Evolutionary conservation across 2,113 vertebrate genomes (phyloP).

Genomic region (Scortum barcoo): DNA sequence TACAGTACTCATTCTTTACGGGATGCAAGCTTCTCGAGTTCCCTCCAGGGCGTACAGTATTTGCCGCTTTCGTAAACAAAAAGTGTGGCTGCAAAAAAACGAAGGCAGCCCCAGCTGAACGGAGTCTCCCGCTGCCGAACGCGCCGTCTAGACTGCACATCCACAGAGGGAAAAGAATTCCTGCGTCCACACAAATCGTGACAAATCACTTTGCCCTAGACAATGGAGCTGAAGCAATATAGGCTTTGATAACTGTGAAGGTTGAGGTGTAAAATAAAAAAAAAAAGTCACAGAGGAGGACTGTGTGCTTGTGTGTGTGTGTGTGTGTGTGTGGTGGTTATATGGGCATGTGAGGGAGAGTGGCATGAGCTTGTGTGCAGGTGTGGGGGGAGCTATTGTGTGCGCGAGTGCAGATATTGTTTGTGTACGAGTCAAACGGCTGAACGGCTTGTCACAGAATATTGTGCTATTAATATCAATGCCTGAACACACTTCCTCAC

Average conservation of each 20-base stretch:
- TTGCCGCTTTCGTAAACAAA: conserved; percentile 57
- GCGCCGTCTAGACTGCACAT: conserved; percentile 73
- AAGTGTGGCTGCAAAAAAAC: conserved; percentile 57
- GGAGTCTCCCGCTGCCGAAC: conserved; percentile 41
- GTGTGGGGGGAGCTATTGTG: neutral
- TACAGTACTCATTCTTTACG: neutral
- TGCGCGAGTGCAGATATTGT: neutral
- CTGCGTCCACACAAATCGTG: conserved; percentile 75
- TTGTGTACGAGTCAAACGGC: conserved; percentile 8
- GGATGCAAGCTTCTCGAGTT: conserved; percentile 5
- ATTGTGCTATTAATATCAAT: conserved; percentile 70
- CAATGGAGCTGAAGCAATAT: conserved; percentile 70
- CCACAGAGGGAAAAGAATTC: conserved; percentile 66
- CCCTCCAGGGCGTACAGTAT: conserved; percentile 50
- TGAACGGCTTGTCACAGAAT: conserved; percentile 55
- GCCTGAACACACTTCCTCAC: conserved; percentile 42
- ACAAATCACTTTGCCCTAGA: conserved; percentile 79
- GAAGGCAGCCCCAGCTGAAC: conserved; percentile 43
- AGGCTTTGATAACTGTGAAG: conserved; percentile 74
- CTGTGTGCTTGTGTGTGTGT: no score
- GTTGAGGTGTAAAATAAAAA: conserved; percentile 70
- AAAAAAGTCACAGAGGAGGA: conserved; percentile 43
- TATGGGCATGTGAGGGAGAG: conserved; percentile 2
- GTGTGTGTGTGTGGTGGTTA: conserved; percentile 1
- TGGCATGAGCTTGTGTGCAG: neutral